These are phyloP conservation scores for Drosophila koepferae DNA, from an alignment of 2,888 invertebrate genomes.

Conservation along the genomic window DNA sequence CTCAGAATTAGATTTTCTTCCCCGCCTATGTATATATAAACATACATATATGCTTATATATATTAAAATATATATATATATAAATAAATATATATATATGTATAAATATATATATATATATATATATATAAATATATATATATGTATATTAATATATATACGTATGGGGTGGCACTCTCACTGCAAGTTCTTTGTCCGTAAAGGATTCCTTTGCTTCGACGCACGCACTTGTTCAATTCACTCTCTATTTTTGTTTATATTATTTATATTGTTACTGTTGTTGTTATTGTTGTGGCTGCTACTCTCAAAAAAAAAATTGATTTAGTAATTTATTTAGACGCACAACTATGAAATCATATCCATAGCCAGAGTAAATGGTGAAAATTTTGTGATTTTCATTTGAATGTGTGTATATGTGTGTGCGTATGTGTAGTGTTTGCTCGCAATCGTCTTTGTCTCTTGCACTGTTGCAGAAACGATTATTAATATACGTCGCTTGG, in stretches of 20 bases:
- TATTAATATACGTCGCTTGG: constrained; percentile 25
- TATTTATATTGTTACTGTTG: constrained; percentile 19
- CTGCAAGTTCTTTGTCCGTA: constrained; percentile 53
- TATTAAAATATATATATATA: background rate
- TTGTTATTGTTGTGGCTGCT: constrained; percentile 25
- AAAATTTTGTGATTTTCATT: constrained; percentile 72
- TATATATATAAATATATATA: background rate
- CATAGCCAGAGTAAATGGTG: constrained; percentile 46
- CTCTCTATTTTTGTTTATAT: background rate
- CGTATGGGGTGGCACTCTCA: constrained; percentile 29
- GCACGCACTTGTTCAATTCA: constrained; percentile 11
- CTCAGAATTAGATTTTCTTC: constrained; percentile 46
- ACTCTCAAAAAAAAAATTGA: constrained; percentile 1
- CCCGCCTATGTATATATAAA: constrained; percentile 3
- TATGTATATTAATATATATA: constrained; percentile 1
- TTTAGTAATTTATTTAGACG: constrained; percentile 6
- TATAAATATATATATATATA: constrained; percentile 3
- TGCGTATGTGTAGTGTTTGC: constrained; percentile 42
- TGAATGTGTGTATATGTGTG: constrained; percentile 36
- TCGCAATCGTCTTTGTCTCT: constrained; percentile 36
- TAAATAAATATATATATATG: background rate
- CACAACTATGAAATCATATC: constrained; percentile 32
- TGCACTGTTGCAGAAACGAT: constrained; percentile 42
- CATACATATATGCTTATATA: background rate
- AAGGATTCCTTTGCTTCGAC: constrained; percentile 20